Base-by-base conservation (phyloP, 2,113 vertebrate genomes). In the Prochilodus magdalenae region DNA sequence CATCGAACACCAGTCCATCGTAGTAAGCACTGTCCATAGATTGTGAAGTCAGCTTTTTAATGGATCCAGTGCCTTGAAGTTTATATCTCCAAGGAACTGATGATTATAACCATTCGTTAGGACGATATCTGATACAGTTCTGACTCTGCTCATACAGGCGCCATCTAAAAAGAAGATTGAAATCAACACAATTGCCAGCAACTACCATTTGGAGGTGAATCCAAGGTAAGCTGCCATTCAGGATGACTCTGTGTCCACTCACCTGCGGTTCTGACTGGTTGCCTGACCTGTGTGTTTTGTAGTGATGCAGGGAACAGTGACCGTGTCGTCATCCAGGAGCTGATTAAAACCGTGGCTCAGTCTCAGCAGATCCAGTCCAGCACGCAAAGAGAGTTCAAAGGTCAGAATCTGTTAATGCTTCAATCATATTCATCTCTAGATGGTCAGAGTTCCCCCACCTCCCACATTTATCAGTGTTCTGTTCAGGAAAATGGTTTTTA, bases 131-230 rank as follows among this genome's bases (percentile, higher is more conserved):
- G 16, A 26, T 69, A 16, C 11, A 62, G 24, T 2, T 20, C 36
- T 59, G 40, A 44, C 71, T 60, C n/a, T 80, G 59, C 18, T 11
- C 84, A 30, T 15, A 0, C 84, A 99, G 98, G 95, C 98, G 74
- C 98, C 98, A 13, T 98, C 98, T 30, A 99, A 98, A 89, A 99
- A 99, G 92, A 99, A 99, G 90, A 97, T 99, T 85, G 98, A 99
- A 91, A 98, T 99, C 82, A 99, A 97, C 90, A 98, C 96, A 22
- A 97, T 99, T 91, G 95, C 98, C 89, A 99, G 98, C 90, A 99
- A 99, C 93, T 99, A 99, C 83, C 98, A 99, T 86, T 91, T 99
- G 86, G 98, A 99, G 93, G 96, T 99, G 85, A 99, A 99, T 86
- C 92, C 98, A 69, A 99, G 98, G 97, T 97, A 93, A 88, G 76